Percentiles rank a stretch among this genome's conserved stretches.
Evolutionary conservation across 2,888 invertebrate genomes (phyloP).

Genomic region (Acanthosoma haemorrhoidale): DNA sequence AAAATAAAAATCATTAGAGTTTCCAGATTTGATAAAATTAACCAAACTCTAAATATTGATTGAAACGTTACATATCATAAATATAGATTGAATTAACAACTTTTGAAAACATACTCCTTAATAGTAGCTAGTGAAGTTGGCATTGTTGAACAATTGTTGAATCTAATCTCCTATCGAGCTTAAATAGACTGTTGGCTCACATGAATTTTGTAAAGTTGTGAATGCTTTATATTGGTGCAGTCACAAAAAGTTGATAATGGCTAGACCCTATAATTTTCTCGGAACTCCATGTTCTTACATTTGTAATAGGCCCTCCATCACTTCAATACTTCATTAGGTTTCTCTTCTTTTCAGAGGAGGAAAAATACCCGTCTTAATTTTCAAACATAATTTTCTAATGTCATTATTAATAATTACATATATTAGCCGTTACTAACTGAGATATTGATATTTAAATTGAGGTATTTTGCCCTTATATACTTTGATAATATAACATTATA

Average conservation of each 20-base stretch:
- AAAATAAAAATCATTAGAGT: background rate
- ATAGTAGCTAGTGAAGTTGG: background rate
- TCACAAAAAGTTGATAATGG: slow-evolving; percentile 1
- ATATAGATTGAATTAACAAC: background rate
- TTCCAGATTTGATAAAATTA: background rate
- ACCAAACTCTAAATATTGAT: no score
- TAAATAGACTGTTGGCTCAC: background rate
- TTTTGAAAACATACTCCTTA: background rate
- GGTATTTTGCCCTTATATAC: no score
- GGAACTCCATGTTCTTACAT: no score
- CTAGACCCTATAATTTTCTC: background rate
- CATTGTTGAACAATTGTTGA: background rate
- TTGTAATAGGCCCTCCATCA: no score
- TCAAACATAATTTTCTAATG: no score
- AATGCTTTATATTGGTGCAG: background rate
- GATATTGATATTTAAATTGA: no score
- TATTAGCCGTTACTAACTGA: no score
- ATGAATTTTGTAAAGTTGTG: background rate
- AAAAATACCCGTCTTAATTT: no score
- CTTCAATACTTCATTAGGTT: no score
- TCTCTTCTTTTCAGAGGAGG: no score
- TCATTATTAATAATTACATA: no score
- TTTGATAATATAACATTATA: no score
- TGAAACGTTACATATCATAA: background rate
- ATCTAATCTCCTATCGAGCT: background rate